phyloP scores from a whole-genome alignment of 2,113 vertebrate species.

The Accipiter virgatus region DNA sequence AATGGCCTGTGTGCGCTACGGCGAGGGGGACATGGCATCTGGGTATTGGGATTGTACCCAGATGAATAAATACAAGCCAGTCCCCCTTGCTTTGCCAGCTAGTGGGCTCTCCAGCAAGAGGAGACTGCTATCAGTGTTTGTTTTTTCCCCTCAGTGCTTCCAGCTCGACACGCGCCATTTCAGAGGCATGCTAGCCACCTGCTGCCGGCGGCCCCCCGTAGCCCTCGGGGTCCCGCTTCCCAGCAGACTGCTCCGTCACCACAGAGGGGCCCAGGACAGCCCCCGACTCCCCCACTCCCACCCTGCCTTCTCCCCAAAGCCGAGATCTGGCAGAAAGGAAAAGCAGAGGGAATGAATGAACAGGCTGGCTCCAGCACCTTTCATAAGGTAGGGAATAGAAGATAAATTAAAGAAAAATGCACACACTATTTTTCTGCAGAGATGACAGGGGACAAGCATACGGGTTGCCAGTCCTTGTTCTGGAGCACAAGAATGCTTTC shows the following conservation, averaged over 20 bases:
- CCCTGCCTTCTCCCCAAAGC: neutral
- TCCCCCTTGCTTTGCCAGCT: neutral
- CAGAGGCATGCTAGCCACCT: slow-evolving; percentile 12
- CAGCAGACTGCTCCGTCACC: neutral
- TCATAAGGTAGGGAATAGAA: neutral
- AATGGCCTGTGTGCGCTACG: neutral
- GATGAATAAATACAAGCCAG: neutral
- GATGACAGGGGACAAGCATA: neutral
- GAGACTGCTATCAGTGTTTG: slow-evolving; percentile 15
- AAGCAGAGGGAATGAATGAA: neutral
- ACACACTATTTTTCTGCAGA: neutral
- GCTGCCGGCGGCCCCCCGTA: fast-evolving
- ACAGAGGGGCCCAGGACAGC: neutral
- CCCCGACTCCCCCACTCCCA: neutral
- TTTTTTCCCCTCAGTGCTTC: neutral
- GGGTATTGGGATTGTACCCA: neutral
- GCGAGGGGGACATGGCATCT: neutral
- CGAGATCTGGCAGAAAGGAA: neutral
- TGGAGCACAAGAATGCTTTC: neutral
- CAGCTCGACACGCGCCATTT: neutral
- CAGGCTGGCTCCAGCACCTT: neutral
- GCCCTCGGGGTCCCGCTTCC: neutral
- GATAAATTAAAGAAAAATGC: neutral
- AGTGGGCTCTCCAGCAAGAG: slow-evolving; percentile 15
- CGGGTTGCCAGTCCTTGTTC: neutral